Percentiles rank a stretch among this genome's conserved stretches.
These are phyloP conservation scores for Tor tambroides DNA, from an alignment of 2,113 vertebrate genomes.

Conservation along the genomic window DNA sequence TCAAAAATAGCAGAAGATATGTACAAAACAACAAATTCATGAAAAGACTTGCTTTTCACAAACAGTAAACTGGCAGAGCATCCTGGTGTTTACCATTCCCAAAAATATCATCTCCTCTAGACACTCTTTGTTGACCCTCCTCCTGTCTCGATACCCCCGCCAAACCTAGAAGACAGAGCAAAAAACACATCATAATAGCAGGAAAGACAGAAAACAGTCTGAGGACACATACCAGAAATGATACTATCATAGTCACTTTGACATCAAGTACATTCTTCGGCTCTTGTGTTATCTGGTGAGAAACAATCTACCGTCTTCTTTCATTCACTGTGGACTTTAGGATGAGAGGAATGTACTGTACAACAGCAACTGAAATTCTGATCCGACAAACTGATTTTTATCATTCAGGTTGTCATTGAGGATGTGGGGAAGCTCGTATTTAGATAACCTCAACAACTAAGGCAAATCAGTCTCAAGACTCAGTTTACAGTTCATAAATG, in stretches of 20 bases:
- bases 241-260: constrained; percentile 13
- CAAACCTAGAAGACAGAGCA: constrained; percentile 73
- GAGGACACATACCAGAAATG: constrained; percentile 19
- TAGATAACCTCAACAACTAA: neutral
- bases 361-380: neutral
- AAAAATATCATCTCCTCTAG: constrained; percentile 85
- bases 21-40: neutral
- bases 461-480: constrained; percentile 24
- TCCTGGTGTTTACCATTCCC: constrained; percentile 81
- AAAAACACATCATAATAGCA: constrained; percentile 33
- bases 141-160: constrained; percentile 77
- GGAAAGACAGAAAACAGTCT: neutral
- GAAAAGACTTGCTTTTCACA: constrained; percentile 12
- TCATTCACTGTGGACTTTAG: neutral
- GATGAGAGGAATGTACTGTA: constrained; percentile 15
- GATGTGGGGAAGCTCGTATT: neutral
- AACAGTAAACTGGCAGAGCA: constrained; percentile 22
- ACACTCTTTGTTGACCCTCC: constrained; percentile 69
- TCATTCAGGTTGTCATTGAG: neutral
- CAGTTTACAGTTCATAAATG: neutral
- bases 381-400: neutral
- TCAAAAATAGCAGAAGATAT: neutral
- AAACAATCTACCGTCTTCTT: neutral
- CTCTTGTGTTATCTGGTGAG: constrained; percentile 6
- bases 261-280: neutral